Base-by-base conservation (phyloP, 2,797 vertebrate species). In the Masticophis lateralis region DNA sequence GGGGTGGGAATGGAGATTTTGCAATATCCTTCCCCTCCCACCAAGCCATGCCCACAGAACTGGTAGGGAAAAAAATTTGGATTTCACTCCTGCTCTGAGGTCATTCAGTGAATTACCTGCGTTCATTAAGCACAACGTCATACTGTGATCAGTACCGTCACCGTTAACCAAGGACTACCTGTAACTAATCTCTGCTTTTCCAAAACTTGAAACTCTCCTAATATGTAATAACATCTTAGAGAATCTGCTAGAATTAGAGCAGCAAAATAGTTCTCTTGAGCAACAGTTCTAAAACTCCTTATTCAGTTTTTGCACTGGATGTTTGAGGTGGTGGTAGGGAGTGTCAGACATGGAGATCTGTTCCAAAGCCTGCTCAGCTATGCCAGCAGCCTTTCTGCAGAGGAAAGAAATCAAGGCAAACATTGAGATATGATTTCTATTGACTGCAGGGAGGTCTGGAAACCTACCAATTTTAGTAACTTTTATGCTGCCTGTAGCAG, bases 401-500 rank as follows among this genome's bases (percentile, higher is more conserved):
- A 94, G 92, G 89, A 93, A 95, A 93, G 93, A 51, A 94, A 92
- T 95, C 94, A 95, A 89, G 94, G 91, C 57, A 93, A 95, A 96
- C 92, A 94, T 60, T 96, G 92, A 66, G 47, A 88, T 94, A 74
- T 95, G 95, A 97, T 94, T 91, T 96, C 97, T 96, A 95, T 94
- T 86, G 90, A 95, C 94, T 96, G 95, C 91, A 92, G 94, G 87
- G 86, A 90, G 97, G 92, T 0, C 12, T 92, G 93, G 93, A 97
- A 92, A 94, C 94, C 93, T 96, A 96, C 96, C 95, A 96, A 83
- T 95, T 95, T 95, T 95, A 95, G 96, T 96, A 96, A 89, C 87
- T 91, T 91, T 96, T 96, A 94, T 95, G 88, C n/a, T 92, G 60
- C 94, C 96, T 96, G 96, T 95, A 93, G 20, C 74, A 83, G 37